Evolutionary conservation across 1,140 invertebrate species (phyloP).

Genomic region (Kradibia gibbosae): DNA sequence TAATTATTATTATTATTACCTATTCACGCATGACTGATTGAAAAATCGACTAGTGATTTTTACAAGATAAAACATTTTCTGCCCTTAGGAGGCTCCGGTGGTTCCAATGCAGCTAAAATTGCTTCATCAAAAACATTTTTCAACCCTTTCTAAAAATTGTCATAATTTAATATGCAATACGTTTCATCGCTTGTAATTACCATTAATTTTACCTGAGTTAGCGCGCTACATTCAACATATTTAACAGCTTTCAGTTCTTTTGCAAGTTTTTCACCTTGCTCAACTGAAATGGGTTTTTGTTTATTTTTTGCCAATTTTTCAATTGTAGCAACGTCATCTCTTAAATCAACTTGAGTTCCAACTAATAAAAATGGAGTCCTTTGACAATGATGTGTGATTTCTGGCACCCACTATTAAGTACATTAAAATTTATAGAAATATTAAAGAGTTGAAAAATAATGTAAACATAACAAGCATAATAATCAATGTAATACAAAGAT

Average conservation of each 20-base stretch:
- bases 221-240: conserved; percentile 98
- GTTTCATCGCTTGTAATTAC: neutral
- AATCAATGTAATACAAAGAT: conserved; percentile 1
- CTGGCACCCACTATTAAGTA: conserved; percentile 92
- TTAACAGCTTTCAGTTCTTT: conserved; percentile 99
- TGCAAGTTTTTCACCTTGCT: conserved; percentile 96
- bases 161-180: neutral
- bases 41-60: conserved; percentile 53
- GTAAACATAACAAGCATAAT: conserved; percentile 28
- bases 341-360: conserved; percentile 97
- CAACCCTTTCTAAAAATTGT: conserved; percentile 88
- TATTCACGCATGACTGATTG: conserved; percentile 41
- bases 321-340: conserved; percentile 94
- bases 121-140: conserved; percentile 99
- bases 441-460: neutral
- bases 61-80: conserved; percentile 93
- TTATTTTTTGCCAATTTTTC: conserved; percentile 99
- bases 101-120: conserved; percentile 96
- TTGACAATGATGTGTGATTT: conserved; percentile 99
- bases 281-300: conserved; percentile 96
- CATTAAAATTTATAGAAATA: conserved; percentile 9
- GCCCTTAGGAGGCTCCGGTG: conserved; percentile 92
- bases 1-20: conserved; percentile 45
- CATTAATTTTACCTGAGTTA: conserved; percentile 85
- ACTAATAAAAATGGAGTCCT: conserved; percentile 98